A percentile compares a stretch with the other conserved stretches of the same genome.
Evolutionary conservation across 2,888 invertebrate species (phyloP).

Genomic region (Noctua janthina): DNA sequence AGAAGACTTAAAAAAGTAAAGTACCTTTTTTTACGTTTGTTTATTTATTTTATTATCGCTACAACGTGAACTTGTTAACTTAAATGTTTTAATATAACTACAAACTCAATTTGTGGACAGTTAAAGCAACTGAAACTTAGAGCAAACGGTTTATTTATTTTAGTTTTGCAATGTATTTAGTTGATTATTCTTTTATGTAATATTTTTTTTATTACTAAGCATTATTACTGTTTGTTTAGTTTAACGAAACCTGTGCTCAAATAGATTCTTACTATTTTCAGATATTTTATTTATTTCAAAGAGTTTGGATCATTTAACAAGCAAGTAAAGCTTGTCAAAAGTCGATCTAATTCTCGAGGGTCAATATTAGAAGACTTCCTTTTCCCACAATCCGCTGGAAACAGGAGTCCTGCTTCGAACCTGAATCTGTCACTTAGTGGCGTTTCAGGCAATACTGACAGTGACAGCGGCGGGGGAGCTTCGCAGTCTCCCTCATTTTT

Average conservation of each 20-base stretch:
- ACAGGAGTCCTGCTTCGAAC: constrained; percentile 73
- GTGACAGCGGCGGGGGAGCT: constrained; percentile 73
- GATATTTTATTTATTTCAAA: constrained; percentile 90
- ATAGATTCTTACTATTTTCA: constrained; percentile 71
- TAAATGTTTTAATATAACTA: too few relatives aligned
- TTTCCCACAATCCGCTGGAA: constrained; percentile 72
- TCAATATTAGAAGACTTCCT: constrained; percentile 86
- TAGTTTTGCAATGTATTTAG: too few relatives aligned
- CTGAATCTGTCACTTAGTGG: constrained; percentile 77
- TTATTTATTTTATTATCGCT: too few relatives aligned
- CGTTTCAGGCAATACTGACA: constrained; percentile 78
- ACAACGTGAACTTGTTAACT: too few relatives aligned
- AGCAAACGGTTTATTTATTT: too few relatives aligned
- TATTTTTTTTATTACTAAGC: not conserved
- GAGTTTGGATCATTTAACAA: constrained; percentile 89
- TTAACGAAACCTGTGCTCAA: not conserved
- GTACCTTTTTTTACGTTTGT: constrained; percentile 15
- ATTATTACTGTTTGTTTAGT: not conserved
- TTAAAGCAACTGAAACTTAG: too few relatives aligned
- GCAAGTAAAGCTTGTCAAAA: constrained; percentile 85
- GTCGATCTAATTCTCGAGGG: constrained; percentile 87
- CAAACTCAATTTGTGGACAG: too few relatives aligned
- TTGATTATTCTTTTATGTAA: too few relatives aligned
- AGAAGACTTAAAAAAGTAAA: constrained; percentile 89
- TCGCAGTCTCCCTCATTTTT: constrained; percentile 74